Conservation (phyloP, 2,797 vertebrate genomes). For the Sorex maritimensis region DNA sequence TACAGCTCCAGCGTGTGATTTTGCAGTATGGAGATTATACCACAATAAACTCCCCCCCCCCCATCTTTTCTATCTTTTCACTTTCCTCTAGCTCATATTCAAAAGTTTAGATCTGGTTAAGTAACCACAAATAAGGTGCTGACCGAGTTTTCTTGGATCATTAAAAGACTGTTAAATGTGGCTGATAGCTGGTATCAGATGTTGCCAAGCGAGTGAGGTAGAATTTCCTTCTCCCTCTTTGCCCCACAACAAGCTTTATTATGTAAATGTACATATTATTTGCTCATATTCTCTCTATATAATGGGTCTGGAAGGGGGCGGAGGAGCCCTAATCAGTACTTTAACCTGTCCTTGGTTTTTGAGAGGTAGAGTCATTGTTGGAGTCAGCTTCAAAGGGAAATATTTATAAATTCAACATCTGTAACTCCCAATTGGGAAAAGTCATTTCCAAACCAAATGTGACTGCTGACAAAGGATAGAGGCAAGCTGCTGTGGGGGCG, state of each 20-base stretch:
- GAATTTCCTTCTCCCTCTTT: neutral
- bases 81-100: neutral
- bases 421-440: constrained; percentile 67
- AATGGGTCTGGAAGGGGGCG: neutral
- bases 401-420: constrained; percentile 77
- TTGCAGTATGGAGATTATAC: neutral
- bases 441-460: constrained; percentile 72
- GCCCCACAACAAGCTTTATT: no score
- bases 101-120: constrained; percentile 25
- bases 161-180: neutral
- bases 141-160: neutral
- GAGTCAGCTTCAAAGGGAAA: constrained; percentile 70
- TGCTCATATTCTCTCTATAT: constrained; percentile 51
- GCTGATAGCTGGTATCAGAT: neutral
- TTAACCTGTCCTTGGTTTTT: constrained; percentile 39
- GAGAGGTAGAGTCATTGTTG: constrained; percentile 63
- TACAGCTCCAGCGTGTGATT: neutral
- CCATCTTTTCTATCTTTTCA: constrained; percentile 35
- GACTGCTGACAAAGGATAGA: constrained; percentile 53
- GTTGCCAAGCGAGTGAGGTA: neutral
- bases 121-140: neutral
- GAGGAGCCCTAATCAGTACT: neutral
- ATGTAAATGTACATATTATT: constrained; percentile 32
- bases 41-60: constrained; percentile 23
- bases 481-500: neutral